phyloP scores from a whole-genome alignment of 2,113 vertebrate genomes.

The Eira barbara region DNA sequence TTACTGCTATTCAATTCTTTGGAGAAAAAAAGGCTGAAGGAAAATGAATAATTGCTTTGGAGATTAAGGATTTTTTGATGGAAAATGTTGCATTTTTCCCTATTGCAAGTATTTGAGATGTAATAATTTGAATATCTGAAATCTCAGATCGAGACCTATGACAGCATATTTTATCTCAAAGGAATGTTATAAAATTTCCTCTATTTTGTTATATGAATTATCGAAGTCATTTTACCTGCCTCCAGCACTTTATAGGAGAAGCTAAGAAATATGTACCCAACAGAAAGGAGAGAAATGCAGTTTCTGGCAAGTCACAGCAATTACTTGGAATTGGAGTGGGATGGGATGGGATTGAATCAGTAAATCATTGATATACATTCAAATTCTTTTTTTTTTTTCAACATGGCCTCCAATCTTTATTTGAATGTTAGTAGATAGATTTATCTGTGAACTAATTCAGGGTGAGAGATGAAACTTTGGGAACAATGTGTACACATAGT shows the following conservation, averaged over 20 bases:
- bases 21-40: background rate
- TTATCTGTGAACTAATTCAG: conserved; percentile 11
- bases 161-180: conserved; percentile 1
- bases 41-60: conserved; percentile 18
- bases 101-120: background rate
- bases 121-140: background rate
- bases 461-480: background rate
- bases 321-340: background rate
- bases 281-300: background rate
- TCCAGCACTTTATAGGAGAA: background rate
- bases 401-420: background rate
- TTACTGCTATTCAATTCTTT: background rate
- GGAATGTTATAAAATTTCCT: background rate
- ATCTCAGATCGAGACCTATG: background rate
- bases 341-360: background rate
- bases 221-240: background rate
- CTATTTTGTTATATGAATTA: background rate
- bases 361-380: background rate
- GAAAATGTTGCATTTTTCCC: background rate
- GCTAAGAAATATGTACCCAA: background rate
- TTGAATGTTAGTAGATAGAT: background rate
- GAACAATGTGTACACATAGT: background rate
- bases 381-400: background rate
- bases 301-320: background rate
- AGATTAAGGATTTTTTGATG: background rate